Percentiles rank a stretch among this genome's conserved stretches.
Conservation (phyloP, 2,888 invertebrate species). For the Oligia strigilis region DNA sequence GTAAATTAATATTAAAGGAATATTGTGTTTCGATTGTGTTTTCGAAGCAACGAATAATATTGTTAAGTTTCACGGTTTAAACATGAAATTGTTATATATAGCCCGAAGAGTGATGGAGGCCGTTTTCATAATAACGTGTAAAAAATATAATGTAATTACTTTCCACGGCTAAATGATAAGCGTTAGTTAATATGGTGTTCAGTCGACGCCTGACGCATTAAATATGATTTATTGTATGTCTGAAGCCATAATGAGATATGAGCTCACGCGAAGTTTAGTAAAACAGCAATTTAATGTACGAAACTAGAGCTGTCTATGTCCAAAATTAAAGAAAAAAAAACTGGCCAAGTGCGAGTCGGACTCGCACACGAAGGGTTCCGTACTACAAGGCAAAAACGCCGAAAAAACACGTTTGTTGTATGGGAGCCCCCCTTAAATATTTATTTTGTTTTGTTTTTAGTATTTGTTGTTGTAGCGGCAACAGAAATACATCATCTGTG, state of each 20-base stretch:
- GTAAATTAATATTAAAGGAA: slow-evolving; percentile 53
- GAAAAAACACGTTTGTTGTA: too few species aligned
- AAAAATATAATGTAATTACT: slow-evolving; percentile 64
- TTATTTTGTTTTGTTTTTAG: too few species aligned
- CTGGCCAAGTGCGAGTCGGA: too few species aligned
- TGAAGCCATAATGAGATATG: slow-evolving; percentile 55
- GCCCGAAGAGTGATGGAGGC: slow-evolving; percentile 41
- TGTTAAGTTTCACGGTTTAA: background rate
- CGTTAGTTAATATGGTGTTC: slow-evolving; percentile 59
- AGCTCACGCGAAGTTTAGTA: slow-evolving; percentile 53
- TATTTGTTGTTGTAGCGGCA: too few species aligned
- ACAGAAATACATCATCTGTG: too few species aligned
- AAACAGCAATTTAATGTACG: slow-evolving; percentile 5
- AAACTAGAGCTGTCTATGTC: background rate
- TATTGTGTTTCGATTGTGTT: slow-evolving; percentile 38
- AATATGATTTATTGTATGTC: slow-evolving; percentile 65
- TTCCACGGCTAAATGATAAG: slow-evolving; percentile 57
- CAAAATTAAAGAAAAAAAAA: background rate
- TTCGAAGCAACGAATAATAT: slow-evolving; percentile 32
- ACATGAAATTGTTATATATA: background rate
- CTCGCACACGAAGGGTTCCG: too few species aligned
- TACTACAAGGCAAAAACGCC: too few species aligned
- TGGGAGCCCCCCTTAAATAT: too few species aligned
- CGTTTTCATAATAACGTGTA: slow-evolving; percentile 45
- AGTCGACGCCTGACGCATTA: slow-evolving; percentile 55